Base-by-base conservation (phyloP, 2,888 invertebrate genomes). In the Orthosia gothica region DNA sequence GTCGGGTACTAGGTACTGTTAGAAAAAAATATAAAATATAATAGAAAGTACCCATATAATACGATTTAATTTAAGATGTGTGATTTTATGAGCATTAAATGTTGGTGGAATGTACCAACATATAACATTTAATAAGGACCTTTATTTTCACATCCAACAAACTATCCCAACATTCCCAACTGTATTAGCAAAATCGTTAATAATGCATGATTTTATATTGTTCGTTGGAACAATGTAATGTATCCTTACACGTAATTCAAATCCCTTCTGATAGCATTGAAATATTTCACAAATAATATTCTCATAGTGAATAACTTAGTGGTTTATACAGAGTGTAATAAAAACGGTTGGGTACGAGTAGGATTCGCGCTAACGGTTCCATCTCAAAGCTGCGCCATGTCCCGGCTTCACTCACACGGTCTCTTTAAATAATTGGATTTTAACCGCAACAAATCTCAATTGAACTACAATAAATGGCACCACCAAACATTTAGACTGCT, bases 121-220 rank as follows among this genome's bases (percentile, higher is more conserved):
- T 50, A 50, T 13, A 47, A 47, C 50, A 45, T 45, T 45, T 57
- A 75, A 26, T 50, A 40, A 5, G n/a, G 66, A 18, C 16, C 15
- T 68, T 77, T 59, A 78, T 78, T 59, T 50, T 26, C n/a, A 69
- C 11, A 40, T 52, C 26, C 18, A 18, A 20, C 75, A 23, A 78
- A 54, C 59, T 23, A 54, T 54, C 40, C 15, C 59, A 20, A 52
- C 58, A 32, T 40, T 59, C 40, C 15, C 59, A 20, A 15, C 59
- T 45, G 61, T 70, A 61, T 70, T 49, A 70, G 40, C 26, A 54
- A 45, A 52, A 45, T 61, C 26, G 61, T 76, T 61, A 76, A 78
- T 61, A 79, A 76, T 78, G 55, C 61, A 72, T 40, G 72, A 54
- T 54, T 75, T 79, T 45, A 61, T 72, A 75, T 75, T 75, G 73